Conservation (phyloP, 1,140 invertebrate species). For the Nomia melanderi region DNA sequence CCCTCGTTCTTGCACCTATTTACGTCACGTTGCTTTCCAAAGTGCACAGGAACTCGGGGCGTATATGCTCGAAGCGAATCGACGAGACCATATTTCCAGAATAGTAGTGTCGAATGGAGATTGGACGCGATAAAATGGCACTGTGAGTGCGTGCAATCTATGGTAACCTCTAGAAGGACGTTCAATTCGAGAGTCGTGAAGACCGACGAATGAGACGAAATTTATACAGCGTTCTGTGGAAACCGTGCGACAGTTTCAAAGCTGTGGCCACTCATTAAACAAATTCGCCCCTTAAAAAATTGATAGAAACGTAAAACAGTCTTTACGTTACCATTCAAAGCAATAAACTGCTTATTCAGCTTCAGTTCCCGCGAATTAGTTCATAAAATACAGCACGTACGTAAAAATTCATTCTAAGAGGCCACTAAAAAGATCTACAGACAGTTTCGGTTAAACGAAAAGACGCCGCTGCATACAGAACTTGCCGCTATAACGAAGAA, state of each 20-base stretch:
- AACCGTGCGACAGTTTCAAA: no score
- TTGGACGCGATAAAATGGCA: conserved; percentile 33
- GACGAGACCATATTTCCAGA: conserved; percentile 10
- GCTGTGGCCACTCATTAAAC: no score
- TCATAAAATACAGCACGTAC: no score
- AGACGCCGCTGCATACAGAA: conserved; percentile 9
- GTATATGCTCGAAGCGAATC: neutral
- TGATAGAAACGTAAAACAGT: no score
- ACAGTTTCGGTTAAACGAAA: conserved; percentile 5
- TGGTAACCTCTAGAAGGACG: conserved; percentile 13
- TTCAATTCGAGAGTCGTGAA: conserved; percentile 4
- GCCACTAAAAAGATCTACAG: neutral
- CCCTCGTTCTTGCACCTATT: neutral
- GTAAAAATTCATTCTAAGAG: no score
- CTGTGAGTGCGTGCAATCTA: conserved; percentile 22
- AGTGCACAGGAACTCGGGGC: neutral
- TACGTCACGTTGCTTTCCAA: neutral
- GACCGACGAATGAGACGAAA: neutral
- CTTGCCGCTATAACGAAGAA: conserved; percentile 8
- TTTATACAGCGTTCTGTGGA: neutral
- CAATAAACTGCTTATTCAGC: no score
- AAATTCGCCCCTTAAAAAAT: no score
- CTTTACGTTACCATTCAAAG: no score
- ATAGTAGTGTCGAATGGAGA: conserved; percentile 2
- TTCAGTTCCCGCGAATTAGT: no score